Percentiles rank a stretch among this genome's conserved stretches.
Conservation (phyloP, 1,140 invertebrate genomes). For the Carcinoscorpius rotundicauda region DNA sequence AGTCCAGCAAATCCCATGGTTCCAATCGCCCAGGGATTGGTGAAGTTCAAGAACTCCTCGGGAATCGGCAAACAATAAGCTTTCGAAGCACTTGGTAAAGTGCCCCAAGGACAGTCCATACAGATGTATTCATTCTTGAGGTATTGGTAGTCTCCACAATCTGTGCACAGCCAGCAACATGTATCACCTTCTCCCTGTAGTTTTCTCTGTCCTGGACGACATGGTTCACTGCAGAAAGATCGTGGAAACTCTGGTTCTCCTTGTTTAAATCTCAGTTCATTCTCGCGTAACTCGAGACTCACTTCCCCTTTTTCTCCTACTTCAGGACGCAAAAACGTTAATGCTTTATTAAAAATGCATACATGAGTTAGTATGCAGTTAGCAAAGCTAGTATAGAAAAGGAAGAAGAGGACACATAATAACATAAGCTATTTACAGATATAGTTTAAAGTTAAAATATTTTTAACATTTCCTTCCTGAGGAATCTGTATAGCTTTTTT, state of each 20-base stretch:
- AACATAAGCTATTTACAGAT: too few relatives aligned
- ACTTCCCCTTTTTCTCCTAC: constrained; percentile 30
- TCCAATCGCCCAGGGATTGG: constrained; percentile 42
- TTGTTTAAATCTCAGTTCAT: constrained; percentile 28
- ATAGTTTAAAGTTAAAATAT: too few relatives aligned
- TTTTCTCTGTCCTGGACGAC: constrained; percentile 27
- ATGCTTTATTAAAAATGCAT: too few relatives aligned
- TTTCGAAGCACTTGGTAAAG: constrained; percentile 29
- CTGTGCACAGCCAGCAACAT: constrained; percentile 46
- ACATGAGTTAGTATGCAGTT: too few relatives aligned
- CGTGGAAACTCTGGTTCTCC: constrained; percentile 28
- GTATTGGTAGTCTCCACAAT: constrained; percentile 47
- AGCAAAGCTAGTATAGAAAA: too few relatives aligned
- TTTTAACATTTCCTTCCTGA: too few relatives aligned
- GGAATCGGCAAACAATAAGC: constrained; percentile 37
- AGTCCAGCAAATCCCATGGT: constrained; percentile 46
- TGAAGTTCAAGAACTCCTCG: constrained; percentile 41
- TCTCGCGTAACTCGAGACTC: constrained; percentile 29
- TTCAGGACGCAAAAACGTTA: constrained; percentile 15
- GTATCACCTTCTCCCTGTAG: constrained; percentile 34
- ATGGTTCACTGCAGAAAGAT: constrained; percentile 36
- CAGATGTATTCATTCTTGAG: constrained; percentile 46
- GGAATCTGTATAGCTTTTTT: too few relatives aligned
- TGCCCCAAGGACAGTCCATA: constrained; percentile 41
- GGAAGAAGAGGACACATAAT: too few relatives aligned